These are phyloP conservation scores for Tenebrosternarchus preto DNA, from an alignment of 2,113 vertebrate genomes.

Conservation along the genomic window DNA sequence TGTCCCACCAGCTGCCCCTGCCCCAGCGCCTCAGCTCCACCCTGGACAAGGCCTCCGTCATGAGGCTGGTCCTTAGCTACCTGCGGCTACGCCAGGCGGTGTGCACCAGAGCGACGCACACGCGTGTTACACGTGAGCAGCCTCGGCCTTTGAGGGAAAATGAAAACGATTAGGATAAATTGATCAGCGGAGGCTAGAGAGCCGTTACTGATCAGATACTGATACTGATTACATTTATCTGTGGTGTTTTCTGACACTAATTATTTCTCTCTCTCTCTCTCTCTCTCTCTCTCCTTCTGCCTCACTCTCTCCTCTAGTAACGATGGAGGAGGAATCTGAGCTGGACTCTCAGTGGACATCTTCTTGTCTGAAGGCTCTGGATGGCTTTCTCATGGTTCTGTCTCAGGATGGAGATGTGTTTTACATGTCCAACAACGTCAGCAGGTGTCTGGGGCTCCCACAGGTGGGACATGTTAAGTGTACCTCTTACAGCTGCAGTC, in stretches of 20 bases:
- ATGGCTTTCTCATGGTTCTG: slow-evolving; percentile 98
- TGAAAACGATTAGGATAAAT: too few species aligned
- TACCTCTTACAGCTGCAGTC: too few species aligned
- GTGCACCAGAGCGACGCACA: slow-evolving; percentile 76
- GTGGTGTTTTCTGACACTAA: neutral
- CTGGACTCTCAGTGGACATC: slow-evolving; percentile 87
- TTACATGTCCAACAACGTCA: slow-evolving; percentile 94
- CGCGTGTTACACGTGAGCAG: neutral
- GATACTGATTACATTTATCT: too few species aligned
- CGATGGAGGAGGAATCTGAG: slow-evolving; percentile 80
- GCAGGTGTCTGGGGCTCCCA: slow-evolving; percentile 94
- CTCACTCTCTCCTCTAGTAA: slow-evolving; percentile 62
- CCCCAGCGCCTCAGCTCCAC: slow-evolving; percentile 89
- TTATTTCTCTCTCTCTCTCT: neutral
- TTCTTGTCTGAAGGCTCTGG: slow-evolving; percentile 93
- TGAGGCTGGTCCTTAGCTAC: slow-evolving; percentile 97
- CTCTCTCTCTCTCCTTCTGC: neutral
- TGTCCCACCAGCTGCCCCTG: slow-evolving; percentile 92
- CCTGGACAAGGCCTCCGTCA: slow-evolving; percentile 97
- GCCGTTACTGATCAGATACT: too few species aligned
- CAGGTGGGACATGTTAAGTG: too few species aligned
- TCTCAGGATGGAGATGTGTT: slow-evolving; percentile 97
- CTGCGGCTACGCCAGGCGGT: slow-evolving; percentile 91
- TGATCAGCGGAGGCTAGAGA: too few species aligned
- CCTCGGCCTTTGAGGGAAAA: too few species aligned